Percentiles rank a stretch among this genome's conserved stretches.
phyloP scores from a whole-genome alignment of 2,888 invertebrate genomes.

The Patella pellucida region DNA sequence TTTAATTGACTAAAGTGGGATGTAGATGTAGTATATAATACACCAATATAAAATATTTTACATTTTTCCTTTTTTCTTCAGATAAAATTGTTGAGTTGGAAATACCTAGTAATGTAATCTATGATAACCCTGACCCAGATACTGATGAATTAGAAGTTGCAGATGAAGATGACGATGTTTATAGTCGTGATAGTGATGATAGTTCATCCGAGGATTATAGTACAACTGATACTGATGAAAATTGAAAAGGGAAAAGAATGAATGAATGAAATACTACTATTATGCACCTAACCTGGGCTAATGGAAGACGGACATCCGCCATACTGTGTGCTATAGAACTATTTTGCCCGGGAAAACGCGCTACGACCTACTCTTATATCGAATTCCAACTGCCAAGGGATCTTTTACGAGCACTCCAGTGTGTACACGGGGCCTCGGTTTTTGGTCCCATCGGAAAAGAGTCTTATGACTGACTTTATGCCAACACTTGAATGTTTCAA shows the following conservation, averaged over 20 bases:
- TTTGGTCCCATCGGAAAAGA: no score
- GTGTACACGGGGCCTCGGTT: no score
- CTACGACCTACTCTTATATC: no score
- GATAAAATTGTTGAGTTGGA: background rate
- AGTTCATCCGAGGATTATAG: background rate
- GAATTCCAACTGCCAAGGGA: no score
- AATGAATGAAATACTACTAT: no score
- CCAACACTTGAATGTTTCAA: background rate
- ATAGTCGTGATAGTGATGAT: conserved; percentile 7
- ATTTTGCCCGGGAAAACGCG: no score
- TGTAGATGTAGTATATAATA: no score
- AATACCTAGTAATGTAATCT: background rate
- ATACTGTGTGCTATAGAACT: no score
- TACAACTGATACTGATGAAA: background rate
- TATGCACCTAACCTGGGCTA: background rate
- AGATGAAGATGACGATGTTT: conserved; percentile 8
- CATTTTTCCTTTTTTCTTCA: background rate
- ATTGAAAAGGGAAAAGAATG: background rate
- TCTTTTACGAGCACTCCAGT: no score
- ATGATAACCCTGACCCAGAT: conserved; percentile 22
- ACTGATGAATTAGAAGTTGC: conserved; percentile 15
- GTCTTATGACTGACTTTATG: background rate
- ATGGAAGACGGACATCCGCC: no score
- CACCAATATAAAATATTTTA: no score
- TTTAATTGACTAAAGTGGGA: no score